phyloP scores from a whole-genome alignment of 2,113 vertebrate genomes.

The Tragelaphus buxtoni region DNA sequence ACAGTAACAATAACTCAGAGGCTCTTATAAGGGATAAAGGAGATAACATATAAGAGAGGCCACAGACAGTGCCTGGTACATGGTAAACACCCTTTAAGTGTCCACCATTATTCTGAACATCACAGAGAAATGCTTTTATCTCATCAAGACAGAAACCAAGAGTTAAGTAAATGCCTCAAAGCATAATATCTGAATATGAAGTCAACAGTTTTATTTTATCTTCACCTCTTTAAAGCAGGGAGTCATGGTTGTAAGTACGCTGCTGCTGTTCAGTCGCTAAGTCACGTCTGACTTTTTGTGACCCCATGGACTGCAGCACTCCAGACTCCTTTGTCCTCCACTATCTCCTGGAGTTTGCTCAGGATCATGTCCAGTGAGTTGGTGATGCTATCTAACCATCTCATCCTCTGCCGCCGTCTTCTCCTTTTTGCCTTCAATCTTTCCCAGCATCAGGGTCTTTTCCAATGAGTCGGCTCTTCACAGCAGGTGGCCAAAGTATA shows the following conservation, averaged over 20 bases:
- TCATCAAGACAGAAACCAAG: slow-evolving; percentile 8
- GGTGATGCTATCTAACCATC: background rate
- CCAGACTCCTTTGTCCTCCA: background rate
- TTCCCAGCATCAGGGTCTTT: background rate
- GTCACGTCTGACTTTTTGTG: background rate
- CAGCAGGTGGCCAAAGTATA: background rate
- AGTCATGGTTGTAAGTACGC: background rate
- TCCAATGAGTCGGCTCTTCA: background rate
- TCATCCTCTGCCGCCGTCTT: background rate
- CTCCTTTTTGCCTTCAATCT: background rate
- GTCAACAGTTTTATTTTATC: background rate
- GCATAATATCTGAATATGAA: background rate
- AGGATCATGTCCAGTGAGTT: background rate
- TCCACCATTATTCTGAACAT: background rate
- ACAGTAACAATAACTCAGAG: background rate
- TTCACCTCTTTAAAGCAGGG: background rate
- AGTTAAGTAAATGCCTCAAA: background rate
- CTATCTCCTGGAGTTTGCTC: background rate
- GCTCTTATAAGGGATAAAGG: background rate
- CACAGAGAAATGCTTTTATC: background rate
- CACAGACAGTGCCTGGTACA: background rate
- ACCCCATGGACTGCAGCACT: background rate
- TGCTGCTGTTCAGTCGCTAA: background rate
- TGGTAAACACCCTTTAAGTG: background rate
- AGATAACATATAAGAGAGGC: background rate